A percentile compares a stretch with the other conserved stretches of the same genome.
Evolutionary conservation across 2,113 vertebrate species (phyloP).

Genomic region (Albula goreensis): DNA sequence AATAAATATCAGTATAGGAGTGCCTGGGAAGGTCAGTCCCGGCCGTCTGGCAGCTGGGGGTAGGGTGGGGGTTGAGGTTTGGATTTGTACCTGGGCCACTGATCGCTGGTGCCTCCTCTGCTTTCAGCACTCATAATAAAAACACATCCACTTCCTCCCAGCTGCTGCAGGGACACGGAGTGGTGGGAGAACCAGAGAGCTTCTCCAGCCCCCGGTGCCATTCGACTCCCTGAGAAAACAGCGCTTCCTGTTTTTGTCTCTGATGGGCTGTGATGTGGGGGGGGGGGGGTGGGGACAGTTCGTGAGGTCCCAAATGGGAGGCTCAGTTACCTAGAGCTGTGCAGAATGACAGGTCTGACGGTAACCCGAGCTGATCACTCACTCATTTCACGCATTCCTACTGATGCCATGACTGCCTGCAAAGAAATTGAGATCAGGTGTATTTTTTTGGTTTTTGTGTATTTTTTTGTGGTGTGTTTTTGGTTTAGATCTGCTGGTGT

Average conservation of each 20-base stretch:
- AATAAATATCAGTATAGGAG: slow-evolving; percentile 47
- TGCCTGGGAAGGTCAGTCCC: slow-evolving; percentile 36
- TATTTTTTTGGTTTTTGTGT: slow-evolving; percentile 21
- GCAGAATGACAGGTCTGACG: slow-evolving; percentile 29
- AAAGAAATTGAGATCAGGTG: slow-evolving; percentile 69
- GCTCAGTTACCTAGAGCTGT: neutral
- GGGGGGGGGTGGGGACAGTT: neutral
- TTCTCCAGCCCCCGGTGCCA: neutral
- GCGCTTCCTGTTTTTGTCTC: neutral
- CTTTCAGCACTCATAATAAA: neutral
- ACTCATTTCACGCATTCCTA: slow-evolving; percentile 58
- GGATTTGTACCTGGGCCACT: too few relatives aligned
- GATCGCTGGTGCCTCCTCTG: neutral
- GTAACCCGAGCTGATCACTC: slow-evolving; percentile 61
- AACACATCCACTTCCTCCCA: neutral
- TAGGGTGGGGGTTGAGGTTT: neutral
- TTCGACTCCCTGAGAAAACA: slow-evolving; percentile 2
- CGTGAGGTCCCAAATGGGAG: slow-evolving; percentile 24
- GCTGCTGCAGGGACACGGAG: neutral
- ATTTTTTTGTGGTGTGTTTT: neutral
- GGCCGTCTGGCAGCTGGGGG: slow-evolving; percentile 39
- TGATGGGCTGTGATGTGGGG: neutral
- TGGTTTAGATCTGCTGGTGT: neutral
- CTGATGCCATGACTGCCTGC: slow-evolving; percentile 53
- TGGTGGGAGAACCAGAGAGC: neutral